A percentile compares a stretch with the other conserved stretches of the same genome.
Evolutionary conservation across 92 coral and sea anemone species (phyloP).

Genomic region (Desmophyllum pertusum): DNA sequence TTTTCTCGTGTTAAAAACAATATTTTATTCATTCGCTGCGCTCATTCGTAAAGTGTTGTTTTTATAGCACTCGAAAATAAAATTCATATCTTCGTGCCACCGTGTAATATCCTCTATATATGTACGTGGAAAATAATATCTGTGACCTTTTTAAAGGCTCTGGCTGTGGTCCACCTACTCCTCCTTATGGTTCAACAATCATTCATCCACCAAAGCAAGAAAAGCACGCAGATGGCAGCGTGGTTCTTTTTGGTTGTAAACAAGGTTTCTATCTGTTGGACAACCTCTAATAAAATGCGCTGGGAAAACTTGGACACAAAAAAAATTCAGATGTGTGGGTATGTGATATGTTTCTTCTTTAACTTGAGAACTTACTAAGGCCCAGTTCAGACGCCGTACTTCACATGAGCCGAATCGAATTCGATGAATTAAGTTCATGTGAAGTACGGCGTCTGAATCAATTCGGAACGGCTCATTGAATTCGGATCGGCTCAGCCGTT

Average conservation of each 20-base stretch:
- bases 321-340: conserved; percentile 14
- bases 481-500: too few relatives aligned
- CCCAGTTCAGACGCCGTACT: neutral
- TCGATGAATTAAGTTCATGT: too few relatives aligned
- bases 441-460: too few relatives aligned
- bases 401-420: too few relatives aligned
- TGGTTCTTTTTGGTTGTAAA: conserved; percentile 72
- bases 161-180: conserved; percentile 12
- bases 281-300: conserved; percentile 40
- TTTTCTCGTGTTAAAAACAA: too few relatives aligned
- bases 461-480: too few relatives aligned
- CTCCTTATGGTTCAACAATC: conserved; percentile 28
- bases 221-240: conserved; percentile 57
- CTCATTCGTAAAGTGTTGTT: too few relatives aligned
- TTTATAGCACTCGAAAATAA: too few relatives aligned
- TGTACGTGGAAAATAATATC: neutral
- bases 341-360: neutral
- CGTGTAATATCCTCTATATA: too few relatives aligned
- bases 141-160: neutral
- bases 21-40: too few relatives aligned
- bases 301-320: conserved; percentile 28
- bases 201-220: conserved; percentile 2
- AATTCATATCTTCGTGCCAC: too few relatives aligned
- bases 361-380: neutral
- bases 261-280: conserved; percentile 78